Evolutionary conservation across 2,797 vertebrate species (phyloP), one percentile per base, ranked within the genome.

Genomic region (Pseudochirops corinnae): DNA sequence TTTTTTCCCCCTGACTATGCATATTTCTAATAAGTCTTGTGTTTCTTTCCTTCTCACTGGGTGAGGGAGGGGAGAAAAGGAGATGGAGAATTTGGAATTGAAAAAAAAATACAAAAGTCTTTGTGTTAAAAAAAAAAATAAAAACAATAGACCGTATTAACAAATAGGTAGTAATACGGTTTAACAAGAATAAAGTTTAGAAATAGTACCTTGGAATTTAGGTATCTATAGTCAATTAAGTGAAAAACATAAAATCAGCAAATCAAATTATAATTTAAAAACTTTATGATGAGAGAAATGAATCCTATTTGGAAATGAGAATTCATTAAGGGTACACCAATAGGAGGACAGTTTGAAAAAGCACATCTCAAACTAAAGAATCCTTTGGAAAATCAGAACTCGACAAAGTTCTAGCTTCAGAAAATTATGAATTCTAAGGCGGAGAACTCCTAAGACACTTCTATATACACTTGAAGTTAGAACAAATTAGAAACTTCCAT

Each of bases 401-500:
- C n/a, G n/a, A 33, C 4, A 55, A 74, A 74, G n/a, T 74, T 74
- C 1, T n/a, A 74, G 33, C n/a, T 91, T 92, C 21, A 91, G 5
- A 55, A 12, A 93, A 39, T 0, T 33, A 21, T 2, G 58, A 46
- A 55, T 11, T 90, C 10, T 62, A 24, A 92, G 53, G 39, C 5
- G 53, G 93, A 33, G n/a, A 95, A 60, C 91, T 31, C 56, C 56
- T 12, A 16, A 92, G 94, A 92, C 56, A 55, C n/a, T 74, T 39
- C 90, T 28, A 29, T 56, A 56, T 55, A 91, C 74, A 39, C 29
- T 67, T 60, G 31, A 96, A 67, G 53, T 16, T 12, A 13, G 31
- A 94, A 93, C 56, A 50, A 13, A 74, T 50, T 26, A 94, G 91
- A 57, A 93, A 93, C 21, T 55, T 94, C 56, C 90, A 93, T 92